Conservation (phyloP, 2,113 vertebrate genomes). For the Elaphurus davidianus region DNA sequence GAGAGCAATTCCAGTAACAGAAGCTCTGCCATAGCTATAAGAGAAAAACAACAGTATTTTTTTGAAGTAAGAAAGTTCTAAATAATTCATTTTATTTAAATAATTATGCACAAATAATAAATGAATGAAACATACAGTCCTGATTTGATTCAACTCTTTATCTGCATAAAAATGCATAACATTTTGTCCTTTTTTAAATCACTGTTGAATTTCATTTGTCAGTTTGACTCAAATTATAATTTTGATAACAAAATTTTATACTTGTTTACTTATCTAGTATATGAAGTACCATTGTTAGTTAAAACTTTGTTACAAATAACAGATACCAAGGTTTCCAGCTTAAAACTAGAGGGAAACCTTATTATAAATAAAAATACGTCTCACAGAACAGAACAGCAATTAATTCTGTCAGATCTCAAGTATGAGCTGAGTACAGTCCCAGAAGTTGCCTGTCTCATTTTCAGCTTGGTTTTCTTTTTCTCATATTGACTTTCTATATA, state of each 20-base stretch:
- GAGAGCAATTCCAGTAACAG: not conserved
- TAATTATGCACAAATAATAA: not conserved
- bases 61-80: not conserved
- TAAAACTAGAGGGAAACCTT: not conserved
- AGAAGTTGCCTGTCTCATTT: not conserved
- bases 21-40: not conserved
- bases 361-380: not conserved
- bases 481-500: not conserved
- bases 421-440: not conserved
- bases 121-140: not conserved
- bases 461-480: not conserved
- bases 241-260: not conserved
- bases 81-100: not conserved
- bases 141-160: not conserved
- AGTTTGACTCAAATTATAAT: conserved; percentile 1
- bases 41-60: not conserved
- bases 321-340: not conserved
- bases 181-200: not conserved
- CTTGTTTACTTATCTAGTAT: not conserved
- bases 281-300: not conserved
- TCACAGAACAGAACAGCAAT: not conserved
- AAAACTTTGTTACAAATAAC: not conserved
- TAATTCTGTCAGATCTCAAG: not conserved
- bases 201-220: not conserved
- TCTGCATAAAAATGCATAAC: not conserved